Base-by-base conservation (phyloP, 2,113 vertebrate species). In the Pangasianodon hypophthalmus region DNA sequence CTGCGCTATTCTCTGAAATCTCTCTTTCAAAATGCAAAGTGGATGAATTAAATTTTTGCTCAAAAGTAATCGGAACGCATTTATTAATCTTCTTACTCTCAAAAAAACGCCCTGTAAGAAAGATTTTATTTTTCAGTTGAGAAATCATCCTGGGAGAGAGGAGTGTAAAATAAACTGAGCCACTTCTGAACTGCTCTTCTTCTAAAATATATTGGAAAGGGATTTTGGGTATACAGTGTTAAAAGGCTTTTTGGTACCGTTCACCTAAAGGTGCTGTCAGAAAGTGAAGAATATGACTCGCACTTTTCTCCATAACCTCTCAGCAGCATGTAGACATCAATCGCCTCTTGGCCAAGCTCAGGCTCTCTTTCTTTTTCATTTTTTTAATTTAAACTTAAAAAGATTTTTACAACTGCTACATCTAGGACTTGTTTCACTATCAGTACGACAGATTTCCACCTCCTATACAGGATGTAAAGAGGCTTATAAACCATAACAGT, bases 221-320 rank as follows among this genome's bases (percentile, higher is more conserved):
- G 87, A 89, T 90, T 77, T 88, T 48, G 71, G 73, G 73, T 8
- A n/a, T 71, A 89, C 29, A 88, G 86, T 48, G 52, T 80, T 88
- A 85, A 85, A 89, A 85, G n/a, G 54, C 73, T 80, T 58, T 46
- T 14, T 69, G 64, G 81, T 64, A 75, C 80, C 16, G 29, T 60
- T 80, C 82, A 86, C 85, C 87, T 73, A 62, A 80, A 87, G 44
- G 16, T 67, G 19, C 56, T 32, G 32, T 44, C 64, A 90, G 86
- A 54, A 52, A 84, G 75, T 69, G 19, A 81, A 58, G 44, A 82
- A 87, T 7, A 80, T 2, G 21, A 46, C 83, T 87, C 26, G 60
- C 62, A 60, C 21, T 71, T 16, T 32, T 60, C 79, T 71, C 69
- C 56, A 87, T 75, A 60, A 84, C 2, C 58, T 80, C 81, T 46